Conservation (phyloP, 2,797 vertebrate species). For the Enteromius afrohamiltoni region DNA sequence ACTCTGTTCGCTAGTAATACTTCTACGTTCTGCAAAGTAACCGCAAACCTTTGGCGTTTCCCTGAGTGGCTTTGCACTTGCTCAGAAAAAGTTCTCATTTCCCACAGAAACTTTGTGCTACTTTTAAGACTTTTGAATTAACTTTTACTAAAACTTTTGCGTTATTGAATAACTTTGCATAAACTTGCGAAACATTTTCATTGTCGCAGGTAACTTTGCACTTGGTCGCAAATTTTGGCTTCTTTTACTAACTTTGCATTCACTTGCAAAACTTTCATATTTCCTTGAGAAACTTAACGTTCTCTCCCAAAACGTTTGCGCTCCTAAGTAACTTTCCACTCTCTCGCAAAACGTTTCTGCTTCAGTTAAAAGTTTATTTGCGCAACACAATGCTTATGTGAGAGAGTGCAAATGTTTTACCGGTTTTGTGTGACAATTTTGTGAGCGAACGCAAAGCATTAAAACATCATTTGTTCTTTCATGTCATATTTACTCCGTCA, state of each 20-base stretch:
- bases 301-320: no score
- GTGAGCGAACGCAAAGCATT: neutral
- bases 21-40: neutral
- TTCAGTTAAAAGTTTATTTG: no score
- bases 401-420: no score
- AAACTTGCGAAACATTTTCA: neutral
- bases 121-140: neutral
- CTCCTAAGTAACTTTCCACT: neutral
- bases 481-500: neutral
- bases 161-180: neutral
- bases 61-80: neutral
- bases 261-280: neutral
- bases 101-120: neutral
- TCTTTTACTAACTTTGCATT: neutral
- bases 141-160: neutral
- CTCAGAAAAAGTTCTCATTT: neutral
- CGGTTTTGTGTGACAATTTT: no score
- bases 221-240: rapidly evolving
- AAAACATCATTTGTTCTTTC: neutral
- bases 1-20: neutral
- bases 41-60: neutral
- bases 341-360: neutral
- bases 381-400: no score
- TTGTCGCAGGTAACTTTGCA: neutral
- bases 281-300: neutral